Evolutionary conservation across 2,113 vertebrate genomes (phyloP).

Genomic region (Labeo catla): DNA sequence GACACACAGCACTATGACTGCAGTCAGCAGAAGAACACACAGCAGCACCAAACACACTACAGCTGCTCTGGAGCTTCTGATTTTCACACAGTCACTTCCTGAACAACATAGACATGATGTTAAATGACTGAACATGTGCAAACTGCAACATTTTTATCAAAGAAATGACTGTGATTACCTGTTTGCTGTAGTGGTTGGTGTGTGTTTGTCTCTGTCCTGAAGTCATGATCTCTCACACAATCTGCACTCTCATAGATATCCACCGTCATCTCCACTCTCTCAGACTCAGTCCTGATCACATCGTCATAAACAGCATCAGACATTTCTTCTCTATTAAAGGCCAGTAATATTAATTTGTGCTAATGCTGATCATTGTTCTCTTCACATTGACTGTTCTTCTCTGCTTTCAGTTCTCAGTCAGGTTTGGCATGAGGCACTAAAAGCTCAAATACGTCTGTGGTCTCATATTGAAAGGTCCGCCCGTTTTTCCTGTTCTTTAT

Average conservation of each 20-base stretch:
- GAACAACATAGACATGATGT: neutral
- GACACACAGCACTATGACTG: neutral
- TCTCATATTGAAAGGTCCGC: neutral
- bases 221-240: neutral
- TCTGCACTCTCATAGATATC: neutral
- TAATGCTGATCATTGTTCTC: neutral
- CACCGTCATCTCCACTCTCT: neutral
- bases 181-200: neutral
- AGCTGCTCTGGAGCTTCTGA: neutral
- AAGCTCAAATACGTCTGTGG: neutral
- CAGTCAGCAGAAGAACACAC: neutral
- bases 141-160: neutral
- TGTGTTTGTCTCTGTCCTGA: neutral
- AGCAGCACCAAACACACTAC: neutral
- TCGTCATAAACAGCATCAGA: neutral
- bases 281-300: constrained; percentile 1
- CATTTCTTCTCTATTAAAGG: neutral
- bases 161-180: neutral
- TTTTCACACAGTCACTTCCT: neutral
- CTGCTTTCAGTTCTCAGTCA: neutral
- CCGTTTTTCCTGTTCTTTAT: neutral
- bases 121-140: neutral
- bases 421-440: neutral
- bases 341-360: neutral
- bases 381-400: neutral